phyloP scores from a whole-genome alignment of 2,888 invertebrate species.

The Drosophila anceps region DNA sequence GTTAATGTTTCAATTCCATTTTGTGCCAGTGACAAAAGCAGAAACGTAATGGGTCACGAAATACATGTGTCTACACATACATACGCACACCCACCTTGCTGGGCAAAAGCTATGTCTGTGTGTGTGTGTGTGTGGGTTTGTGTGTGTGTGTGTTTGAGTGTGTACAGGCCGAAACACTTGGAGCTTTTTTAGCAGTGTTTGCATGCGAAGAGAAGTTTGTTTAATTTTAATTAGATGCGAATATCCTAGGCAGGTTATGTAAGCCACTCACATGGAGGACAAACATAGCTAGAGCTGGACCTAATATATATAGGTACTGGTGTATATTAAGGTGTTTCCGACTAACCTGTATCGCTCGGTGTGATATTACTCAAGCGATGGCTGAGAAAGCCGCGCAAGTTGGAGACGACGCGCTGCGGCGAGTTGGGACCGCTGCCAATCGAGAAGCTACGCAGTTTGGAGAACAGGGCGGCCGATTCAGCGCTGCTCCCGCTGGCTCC shows the following conservation, averaged over 20 bases:
- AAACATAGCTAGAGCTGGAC: background rate
- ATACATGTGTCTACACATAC: conserved; percentile 64
- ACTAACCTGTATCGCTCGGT: conserved; percentile 91
- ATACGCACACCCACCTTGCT: conserved; percentile 43
- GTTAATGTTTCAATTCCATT: conserved; percentile 74
- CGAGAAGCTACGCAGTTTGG: conserved; percentile 89
- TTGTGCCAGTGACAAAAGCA: conserved; percentile 47
- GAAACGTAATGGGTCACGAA: conserved; percentile 46
- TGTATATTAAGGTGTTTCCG: background rate
- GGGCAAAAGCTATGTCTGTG: conserved; percentile 28
- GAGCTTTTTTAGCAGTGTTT: conserved; percentile 58
- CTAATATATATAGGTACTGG: background rate
- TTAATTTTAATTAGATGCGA: conserved; percentile 75
- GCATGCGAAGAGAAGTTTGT: conserved; percentile 62
- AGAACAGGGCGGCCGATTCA: conserved; percentile 88
- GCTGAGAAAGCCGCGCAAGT: conserved; percentile 90
- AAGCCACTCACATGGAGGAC: conserved; percentile 47
- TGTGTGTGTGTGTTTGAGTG: conserved; percentile 20
- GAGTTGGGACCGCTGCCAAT: conserved; percentile 89
- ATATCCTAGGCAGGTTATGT: conserved; percentile 58
- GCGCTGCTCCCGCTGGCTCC: conserved; percentile 85
- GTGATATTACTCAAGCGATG: conserved; percentile 88
- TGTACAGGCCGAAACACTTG: conserved; percentile 62
- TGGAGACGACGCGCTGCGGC: conserved; percentile 90
- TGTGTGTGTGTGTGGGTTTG: conserved; percentile 8